A percentile compares a stretch with the other conserved stretches of the same genome.
Conservation (phyloP, 2,113 vertebrate genomes). For the Campylorhamphus procurvoides region DNA sequence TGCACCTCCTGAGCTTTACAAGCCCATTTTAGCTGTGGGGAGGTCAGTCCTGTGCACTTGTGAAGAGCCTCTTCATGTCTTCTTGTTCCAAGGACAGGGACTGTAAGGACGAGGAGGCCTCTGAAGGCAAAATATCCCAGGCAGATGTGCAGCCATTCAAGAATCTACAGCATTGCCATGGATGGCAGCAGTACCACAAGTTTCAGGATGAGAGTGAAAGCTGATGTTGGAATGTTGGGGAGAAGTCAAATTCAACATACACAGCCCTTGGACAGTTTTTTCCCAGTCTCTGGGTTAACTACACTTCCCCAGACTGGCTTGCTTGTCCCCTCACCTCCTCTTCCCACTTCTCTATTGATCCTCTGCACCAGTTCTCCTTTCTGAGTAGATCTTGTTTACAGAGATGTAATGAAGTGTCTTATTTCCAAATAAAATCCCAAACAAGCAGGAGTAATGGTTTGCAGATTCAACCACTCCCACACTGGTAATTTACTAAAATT, state of each 20-base stretch:
- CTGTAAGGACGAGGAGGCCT: not conserved
- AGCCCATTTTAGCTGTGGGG: not conserved
- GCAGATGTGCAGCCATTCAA: not conserved
- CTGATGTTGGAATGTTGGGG: not conserved
- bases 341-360: constrained; percentile 31
- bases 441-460: constrained; percentile 78
- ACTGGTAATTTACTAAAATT: constrained; percentile 88
- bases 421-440: constrained; percentile 82
- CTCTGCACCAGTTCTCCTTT: constrained; percentile 64
- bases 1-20: not conserved
- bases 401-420: constrained; percentile 67
- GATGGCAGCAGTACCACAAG: not conserved
- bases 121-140: not conserved
- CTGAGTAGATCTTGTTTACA: constrained; percentile 78
- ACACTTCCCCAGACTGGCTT: not conserved
- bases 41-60: not conserved
- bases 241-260: fast-evolving
- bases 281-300: not conserved
- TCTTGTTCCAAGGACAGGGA: not conserved
- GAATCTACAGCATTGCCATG: not conserved
- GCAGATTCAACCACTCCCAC: constrained; percentile 75
- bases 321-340: not conserved
- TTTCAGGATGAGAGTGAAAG: not conserved
- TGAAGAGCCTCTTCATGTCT: not conserved
- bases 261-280: not conserved